Conservation (phyloP, 1,140 invertebrate genomes). For the Elysia chlorotica region DNA sequence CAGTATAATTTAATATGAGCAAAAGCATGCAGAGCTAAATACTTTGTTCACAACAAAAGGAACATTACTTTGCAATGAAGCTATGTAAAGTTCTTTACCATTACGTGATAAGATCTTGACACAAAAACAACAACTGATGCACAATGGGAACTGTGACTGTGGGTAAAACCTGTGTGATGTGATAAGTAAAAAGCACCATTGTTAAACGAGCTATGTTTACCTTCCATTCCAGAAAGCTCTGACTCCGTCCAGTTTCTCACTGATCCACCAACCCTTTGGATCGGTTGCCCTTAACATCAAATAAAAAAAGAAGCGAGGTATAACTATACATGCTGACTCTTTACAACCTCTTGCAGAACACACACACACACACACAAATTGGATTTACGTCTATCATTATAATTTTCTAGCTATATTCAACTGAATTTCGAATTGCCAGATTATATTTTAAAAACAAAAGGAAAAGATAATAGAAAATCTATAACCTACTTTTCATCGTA, state of each 20-base stretch:
- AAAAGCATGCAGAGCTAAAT: too few relatives aligned
- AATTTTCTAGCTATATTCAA: background rate
- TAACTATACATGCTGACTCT: background rate
- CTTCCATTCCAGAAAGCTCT: slow-evolving; percentile 57
- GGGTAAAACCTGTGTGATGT: too few relatives aligned
- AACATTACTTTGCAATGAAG: background rate
- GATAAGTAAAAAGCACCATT: too few relatives aligned
- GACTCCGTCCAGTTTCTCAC: slow-evolving; percentile 57
- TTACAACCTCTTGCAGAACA: background rate
- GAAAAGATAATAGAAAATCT: background rate
- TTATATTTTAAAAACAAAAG: background rate
- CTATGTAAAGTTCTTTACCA: background rate
- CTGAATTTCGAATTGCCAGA: background rate
- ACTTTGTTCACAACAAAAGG: too few relatives aligned
- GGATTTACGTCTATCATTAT: background rate
- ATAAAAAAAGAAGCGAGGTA: background rate
- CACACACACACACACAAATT: background rate
- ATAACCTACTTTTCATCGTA: slow-evolving; percentile 53
- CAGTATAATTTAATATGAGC: too few relatives aligned
- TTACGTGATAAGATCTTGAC: background rate
- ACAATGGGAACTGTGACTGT: too few relatives aligned
- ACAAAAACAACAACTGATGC: too few relatives aligned
- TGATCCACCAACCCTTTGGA: slow-evolving; percentile 55
- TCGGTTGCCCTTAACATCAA: slow-evolving; percentile 22
- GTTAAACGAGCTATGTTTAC: too few relatives aligned